A percentile compares a stretch with the other conserved stretches of the same genome.
Evolutionary conservation across 1,140 invertebrate species (phyloP).

Genomic region (Bombus balteatus): DNA sequence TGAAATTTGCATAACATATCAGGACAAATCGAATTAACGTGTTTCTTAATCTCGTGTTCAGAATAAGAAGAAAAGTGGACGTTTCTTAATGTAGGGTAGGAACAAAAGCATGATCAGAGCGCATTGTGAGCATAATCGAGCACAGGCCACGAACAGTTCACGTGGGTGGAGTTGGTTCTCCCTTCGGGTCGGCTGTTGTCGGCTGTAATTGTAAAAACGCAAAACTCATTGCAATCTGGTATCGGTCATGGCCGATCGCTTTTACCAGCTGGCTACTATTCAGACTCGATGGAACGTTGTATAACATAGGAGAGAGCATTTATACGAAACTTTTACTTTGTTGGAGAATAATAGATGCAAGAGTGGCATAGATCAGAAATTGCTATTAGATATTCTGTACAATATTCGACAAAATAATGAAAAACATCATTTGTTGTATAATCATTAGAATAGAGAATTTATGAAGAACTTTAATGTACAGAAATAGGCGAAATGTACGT

Average conservation of each 20-base stretch:
- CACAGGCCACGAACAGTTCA: conserved; percentile 19
- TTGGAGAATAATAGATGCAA: not conserved
- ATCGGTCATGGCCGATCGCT: conserved; percentile 73
- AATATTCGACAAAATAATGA: too few species aligned
- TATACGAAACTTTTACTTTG: not conserved
- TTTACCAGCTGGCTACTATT: conserved; percentile 44
- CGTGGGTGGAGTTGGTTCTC: conserved; percentile 57
- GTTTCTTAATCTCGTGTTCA: not conserved
- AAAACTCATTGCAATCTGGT: conserved; percentile 64
- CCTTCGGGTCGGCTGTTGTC: conserved; percentile 17
- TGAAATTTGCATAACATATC: not conserved
- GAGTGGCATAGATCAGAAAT: too few species aligned
- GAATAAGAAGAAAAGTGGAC: not conserved
- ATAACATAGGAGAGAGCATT: not conserved
- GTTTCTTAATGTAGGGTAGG: not conserved
- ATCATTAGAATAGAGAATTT: too few species aligned
- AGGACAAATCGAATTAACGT: not conserved
- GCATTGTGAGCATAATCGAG: conserved; percentile 26
- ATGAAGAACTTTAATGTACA: too few species aligned
- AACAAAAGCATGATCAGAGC: conserved; percentile 29
- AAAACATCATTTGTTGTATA: too few species aligned
- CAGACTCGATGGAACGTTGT: not conserved
- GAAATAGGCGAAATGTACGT: too few species aligned
- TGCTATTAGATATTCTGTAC: too few species aligned
- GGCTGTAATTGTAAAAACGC: conserved; percentile 59